Percentiles rank a stretch among this genome's conserved stretches.
phyloP scores from a whole-genome alignment of 2,113 vertebrate species.

The Sphaerodactylus townsendi region DNA sequence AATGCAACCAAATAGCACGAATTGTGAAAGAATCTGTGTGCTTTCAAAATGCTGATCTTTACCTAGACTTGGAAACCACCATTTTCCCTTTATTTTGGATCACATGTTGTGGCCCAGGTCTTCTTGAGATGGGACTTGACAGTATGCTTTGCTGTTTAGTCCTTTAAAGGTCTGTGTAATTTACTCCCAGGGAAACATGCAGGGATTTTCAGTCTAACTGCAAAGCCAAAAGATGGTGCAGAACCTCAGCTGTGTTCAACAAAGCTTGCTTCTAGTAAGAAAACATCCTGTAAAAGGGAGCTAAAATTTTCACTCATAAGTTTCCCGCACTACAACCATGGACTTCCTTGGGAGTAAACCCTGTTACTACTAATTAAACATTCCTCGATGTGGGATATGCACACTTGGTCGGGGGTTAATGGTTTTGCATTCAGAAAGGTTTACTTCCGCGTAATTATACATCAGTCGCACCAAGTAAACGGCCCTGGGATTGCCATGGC shows the following conservation, averaged over 20 bases:
- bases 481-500: not conserved
- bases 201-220: not conserved
- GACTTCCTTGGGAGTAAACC: too few relatives aligned
- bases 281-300: too few relatives aligned
- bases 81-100: not conserved
- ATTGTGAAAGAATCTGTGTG: too few relatives aligned
- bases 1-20: too few relatives aligned
- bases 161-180: not conserved
- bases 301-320: too few relatives aligned
- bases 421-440: not conserved
- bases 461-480: too few relatives aligned
- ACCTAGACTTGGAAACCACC: not conserved
- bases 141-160: not conserved
- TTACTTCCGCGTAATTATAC: not conserved
- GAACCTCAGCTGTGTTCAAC: not conserved
- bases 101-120: not conserved
- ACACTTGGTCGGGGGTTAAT: too few relatives aligned
- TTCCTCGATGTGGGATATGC: too few relatives aligned
- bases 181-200: not conserved
- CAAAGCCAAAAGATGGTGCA: not conserved
- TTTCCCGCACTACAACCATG: too few relatives aligned
- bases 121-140: too few relatives aligned
- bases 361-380: too few relatives aligned
- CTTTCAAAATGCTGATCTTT: too few relatives aligned
- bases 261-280: not conserved